Conservation (phyloP, 2,113 vertebrate genomes). For the Microcebus ravelobensis region DNA sequence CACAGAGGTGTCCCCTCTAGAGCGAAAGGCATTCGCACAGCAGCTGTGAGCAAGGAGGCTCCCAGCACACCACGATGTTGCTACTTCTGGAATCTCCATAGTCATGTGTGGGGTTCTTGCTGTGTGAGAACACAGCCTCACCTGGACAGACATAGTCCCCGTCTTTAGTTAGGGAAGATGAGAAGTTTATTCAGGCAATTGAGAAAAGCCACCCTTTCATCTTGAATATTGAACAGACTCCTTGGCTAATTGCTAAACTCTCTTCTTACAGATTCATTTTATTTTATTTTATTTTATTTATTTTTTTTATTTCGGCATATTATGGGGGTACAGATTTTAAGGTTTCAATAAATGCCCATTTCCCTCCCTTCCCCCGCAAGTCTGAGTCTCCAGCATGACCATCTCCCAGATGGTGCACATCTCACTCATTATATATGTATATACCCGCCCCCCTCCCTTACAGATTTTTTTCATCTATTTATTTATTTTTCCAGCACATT, state of each 20-base stretch:
- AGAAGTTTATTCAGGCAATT: not conserved
- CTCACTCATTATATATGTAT: no score
- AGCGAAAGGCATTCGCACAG: slow-evolving; percentile 60
- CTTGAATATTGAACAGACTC: not conserved
- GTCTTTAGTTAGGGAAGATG: not conserved
- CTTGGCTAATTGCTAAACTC: not conserved
- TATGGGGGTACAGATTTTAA: no score
- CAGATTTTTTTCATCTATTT: no score
- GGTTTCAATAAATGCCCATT: no score
- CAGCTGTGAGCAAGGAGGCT: slow-evolving; percentile 62
- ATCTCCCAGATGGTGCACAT: no score
- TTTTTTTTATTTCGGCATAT: no score
- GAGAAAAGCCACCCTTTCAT: not conserved
- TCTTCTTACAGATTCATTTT: not conserved
- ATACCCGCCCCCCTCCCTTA: no score
- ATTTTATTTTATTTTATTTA: no score
- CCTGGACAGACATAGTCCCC: not conserved
- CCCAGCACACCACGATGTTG: not conserved
- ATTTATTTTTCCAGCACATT: no score
- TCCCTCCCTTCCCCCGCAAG: no score
- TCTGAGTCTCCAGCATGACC: no score
- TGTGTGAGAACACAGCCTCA: not conserved
- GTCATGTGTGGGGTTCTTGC: slow-evolving; percentile 9
- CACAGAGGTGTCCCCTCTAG: slow-evolving; percentile 62
- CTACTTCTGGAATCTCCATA: slow-evolving; percentile 66